Evolutionary conservation across 2,113 vertebrate species (phyloP), one percentile per base, ranked within the genome.

Genomic region (Pantherophis guttatus): DNA sequence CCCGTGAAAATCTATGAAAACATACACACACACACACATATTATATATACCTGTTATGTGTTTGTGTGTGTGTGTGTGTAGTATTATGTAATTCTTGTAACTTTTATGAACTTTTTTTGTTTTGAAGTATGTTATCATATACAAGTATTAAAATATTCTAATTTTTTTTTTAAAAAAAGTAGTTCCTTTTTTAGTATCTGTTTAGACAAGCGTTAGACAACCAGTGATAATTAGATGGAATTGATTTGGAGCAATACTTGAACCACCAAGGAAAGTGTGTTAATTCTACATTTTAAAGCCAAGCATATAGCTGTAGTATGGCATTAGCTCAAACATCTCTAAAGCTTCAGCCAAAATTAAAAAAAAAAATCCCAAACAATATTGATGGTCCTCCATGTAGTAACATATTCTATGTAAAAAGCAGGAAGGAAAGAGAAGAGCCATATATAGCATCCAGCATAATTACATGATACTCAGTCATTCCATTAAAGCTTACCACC

Each of bases 201-300:
- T 75, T 90, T 90, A 65, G 57, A 95, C 81, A 75, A 94, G 94
- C 58, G 2, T 92, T 33, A 58, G 50, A 44, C 33, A 89, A 75
- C 19, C 62, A 52, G 92, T 65, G 21, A 91, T 75, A 87, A 88
- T 33, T 39, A 90, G 88, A 87, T 62, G 87, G 26, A n/a, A 2
- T 57, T 70, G 75, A 87, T 26, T 95, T 94, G 85, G 44, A 15
- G 89, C 44, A 87, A 11, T 44, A 89, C 9, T 86, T 57, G 91
- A 48, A 70, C n/a, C 87, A 59, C 88, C 91, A 94, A 95, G 55
- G 44, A 93, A 88, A 39, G 50, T 21, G 17, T 3, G 52, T 93
- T 94, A 95, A 94, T 93, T 94, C 87, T 88, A 59, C 65, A 94
- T 94, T 95, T 87, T 93, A 94, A 96, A 95, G 93, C 90, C 86